Evolutionary conservation across 1,140 invertebrate species (phyloP), one percentile per base, ranked within the genome.

Genomic region (Cydia pomonella): DNA sequence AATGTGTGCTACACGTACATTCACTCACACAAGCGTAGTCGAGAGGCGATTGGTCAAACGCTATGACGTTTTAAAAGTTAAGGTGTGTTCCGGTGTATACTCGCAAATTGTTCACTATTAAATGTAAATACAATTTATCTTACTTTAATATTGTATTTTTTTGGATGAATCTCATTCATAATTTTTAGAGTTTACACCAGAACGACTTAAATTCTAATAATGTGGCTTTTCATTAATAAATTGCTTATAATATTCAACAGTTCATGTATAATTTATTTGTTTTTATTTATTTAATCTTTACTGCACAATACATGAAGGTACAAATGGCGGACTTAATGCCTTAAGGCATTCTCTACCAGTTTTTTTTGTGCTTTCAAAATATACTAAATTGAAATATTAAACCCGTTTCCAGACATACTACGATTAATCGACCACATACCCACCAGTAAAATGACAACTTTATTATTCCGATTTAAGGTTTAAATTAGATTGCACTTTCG

Each of bases 21-120:
- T 66, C 27, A 66, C 63, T 66, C 64, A 69, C 64, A 69, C 64
- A 69, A 41, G 64, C 64, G 18, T 18, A 69, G 64, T 69, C 6
- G 64, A 69, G 10, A 69, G 27, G 64, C 64, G 27, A 69, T 69
- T 69, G 64, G 64, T 41, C 64, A 18, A 69, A 69, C 29, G 29
- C 64, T 69, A 29, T 25, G n/a, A 64, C 12, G 25, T 64, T 3
- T 27, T 64, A 66, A 1, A 69, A 18, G 1, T 69, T 10, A 18
- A n/a, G 64, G 27, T 13, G 21, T n/a, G 29, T 33, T 69, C 64
- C 29, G 64, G 29, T 69, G 29, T 18, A 38, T 5, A 6, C 29
- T 69, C 16, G 0, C 27, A 41, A 69, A 69, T 5, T 69, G 6
- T 33, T 13, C 2, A n/a, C 1, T n/a, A 18, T 53, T n/a, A 53